A percentile compares a stretch with the other conserved stretches of the same genome.
phyloP scores from a whole-genome alignment of 2,113 vertebrate species.

The Limanda limanda region DNA sequence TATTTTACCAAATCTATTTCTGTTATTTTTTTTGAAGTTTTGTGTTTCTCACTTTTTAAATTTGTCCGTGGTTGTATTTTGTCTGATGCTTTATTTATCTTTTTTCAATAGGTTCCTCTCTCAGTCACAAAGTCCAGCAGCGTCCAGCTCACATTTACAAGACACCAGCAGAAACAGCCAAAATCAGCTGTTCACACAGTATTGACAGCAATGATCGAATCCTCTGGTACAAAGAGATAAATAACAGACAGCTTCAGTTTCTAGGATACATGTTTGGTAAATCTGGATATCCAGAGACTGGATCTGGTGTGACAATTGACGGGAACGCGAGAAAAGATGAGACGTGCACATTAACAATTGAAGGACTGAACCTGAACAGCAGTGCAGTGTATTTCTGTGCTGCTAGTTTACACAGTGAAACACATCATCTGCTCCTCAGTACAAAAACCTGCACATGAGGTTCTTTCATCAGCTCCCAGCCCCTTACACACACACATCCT shows the following conservation, averaged over 20 bases:
- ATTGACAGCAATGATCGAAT: no score
- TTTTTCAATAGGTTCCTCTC: conserved; percentile 2
- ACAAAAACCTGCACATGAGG: conserved; percentile 46
- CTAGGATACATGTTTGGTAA: no score
- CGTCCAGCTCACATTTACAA: conserved; percentile 15
- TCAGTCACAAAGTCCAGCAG: conserved; percentile 31
- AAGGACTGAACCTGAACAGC: conserved; percentile 6
- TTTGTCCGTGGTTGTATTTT: neutral
- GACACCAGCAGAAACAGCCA: neutral
- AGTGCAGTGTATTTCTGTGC: conserved; percentile 56
- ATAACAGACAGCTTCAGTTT: no score
- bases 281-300: fast-evolving
- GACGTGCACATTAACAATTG: no score
- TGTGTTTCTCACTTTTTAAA: no score
- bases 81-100: neutral
- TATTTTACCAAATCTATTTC: no score
- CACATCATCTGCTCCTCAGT: neutral
- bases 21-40: no score
- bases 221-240: no score
- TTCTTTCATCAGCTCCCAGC: no score
- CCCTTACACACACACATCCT: no score
- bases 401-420: conserved; percentile 50
- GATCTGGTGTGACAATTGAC: no score
- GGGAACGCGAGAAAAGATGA: no score
- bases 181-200: conserved; percentile 47